Percentiles rank a stretch among this genome's conserved stretches.
Evolutionary conservation across 2,888 invertebrate species (phyloP).

Genomic region (Fragum fragum): DNA sequence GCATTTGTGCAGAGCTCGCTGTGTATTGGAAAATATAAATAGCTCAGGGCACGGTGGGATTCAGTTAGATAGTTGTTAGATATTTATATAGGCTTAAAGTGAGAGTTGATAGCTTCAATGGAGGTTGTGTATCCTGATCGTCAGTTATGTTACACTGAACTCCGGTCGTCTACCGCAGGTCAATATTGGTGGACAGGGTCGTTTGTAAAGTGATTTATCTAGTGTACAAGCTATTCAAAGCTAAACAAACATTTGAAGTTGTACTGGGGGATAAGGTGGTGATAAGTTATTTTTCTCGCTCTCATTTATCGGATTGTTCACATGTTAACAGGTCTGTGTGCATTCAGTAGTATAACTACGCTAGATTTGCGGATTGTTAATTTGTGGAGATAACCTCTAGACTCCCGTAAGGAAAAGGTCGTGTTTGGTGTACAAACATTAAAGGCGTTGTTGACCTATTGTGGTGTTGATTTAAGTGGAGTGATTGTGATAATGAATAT

Average conservation of each 20-base stretch:
- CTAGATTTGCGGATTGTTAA: conserved; percentile 8
- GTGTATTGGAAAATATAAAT: conserved; percentile 72
- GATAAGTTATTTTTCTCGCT: conserved; percentile 11
- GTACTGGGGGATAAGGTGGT: conserved; percentile 9
- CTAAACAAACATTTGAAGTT: conserved; percentile 3
- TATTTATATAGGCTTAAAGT: conserved; percentile 47
- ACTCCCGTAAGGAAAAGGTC: neutral
- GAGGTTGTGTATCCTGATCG: conserved; percentile 24
- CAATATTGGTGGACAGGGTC: neutral
- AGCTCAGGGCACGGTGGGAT: conserved; percentile 59
- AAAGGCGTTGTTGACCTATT: conserved; percentile 57
- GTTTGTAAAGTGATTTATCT: neutral
- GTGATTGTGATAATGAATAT: conserved; percentile 15
- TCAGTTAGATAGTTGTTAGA: conserved; percentile 64
- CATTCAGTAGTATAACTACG: conserved; percentile 7
- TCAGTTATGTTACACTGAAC: neutral
- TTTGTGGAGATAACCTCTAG: conserved; percentile 8
- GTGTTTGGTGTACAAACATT: conserved; percentile 53
- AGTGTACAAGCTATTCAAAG: neutral
- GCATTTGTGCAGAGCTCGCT: conserved; percentile 61
- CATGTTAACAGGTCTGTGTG: conserved; percentile 17
- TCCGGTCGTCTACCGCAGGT: neutral
- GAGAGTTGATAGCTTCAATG: conserved; percentile 49
- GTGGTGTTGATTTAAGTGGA: conserved; percentile 43
- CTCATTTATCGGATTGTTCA: conserved; percentile 22